phyloP scores from a whole-genome alignment of 2,797 vertebrate species.

The Phoebastria nigripes region DNA sequence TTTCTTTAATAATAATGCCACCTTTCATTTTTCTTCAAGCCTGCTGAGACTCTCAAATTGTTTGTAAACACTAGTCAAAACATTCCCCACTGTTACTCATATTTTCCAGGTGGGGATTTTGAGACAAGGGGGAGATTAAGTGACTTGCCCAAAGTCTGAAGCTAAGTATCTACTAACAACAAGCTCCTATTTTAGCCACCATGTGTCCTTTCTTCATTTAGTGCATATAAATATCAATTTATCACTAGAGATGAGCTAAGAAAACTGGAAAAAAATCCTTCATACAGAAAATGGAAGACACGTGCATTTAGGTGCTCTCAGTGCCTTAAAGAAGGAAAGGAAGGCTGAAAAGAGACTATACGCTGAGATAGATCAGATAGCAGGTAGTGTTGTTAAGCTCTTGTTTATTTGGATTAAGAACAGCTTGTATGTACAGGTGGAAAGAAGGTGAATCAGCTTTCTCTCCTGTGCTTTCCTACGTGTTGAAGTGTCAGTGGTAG shows the following conservation, averaged over 20 bases:
- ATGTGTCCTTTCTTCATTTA: not conserved
- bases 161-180: not conserved
- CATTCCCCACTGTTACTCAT: not conserved
- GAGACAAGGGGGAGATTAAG: not conserved
- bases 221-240: not conserved
- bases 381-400: not conserved
- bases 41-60: not conserved
- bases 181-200: not conserved
- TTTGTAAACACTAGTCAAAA: not conserved
- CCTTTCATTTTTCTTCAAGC: not conserved
- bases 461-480: not conserved
- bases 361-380: not conserved
- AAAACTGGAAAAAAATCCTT: accelerated
- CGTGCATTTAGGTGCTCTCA: not conserved
- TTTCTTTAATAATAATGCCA: not conserved
- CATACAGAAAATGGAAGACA: not conserved
- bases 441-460: not conserved
- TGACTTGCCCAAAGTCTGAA: not conserved
- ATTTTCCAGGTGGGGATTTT: not conserved
- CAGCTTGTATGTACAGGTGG: not conserved
- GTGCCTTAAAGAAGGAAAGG: not conserved
- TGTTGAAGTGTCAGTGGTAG: not conserved
- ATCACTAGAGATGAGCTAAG: not conserved
- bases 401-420: not conserved
- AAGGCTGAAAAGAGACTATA: not conserved